Evolutionary conservation across 2,888 invertebrate species (phyloP).

Genomic region (Polyommatus icarus): DNA sequence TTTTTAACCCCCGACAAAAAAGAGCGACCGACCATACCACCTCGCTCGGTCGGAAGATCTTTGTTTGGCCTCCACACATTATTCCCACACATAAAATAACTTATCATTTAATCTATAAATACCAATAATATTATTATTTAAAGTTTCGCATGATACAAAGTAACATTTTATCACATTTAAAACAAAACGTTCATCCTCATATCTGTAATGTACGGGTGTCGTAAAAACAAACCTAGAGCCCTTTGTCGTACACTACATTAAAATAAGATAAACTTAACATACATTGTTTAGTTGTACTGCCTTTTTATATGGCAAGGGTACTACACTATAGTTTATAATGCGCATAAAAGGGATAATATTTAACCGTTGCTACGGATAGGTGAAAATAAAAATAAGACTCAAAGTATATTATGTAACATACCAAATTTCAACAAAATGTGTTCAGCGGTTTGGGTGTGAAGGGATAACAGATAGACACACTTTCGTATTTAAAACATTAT

Average conservation of each 20-base stretch:
- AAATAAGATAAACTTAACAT: constrained; percentile 1
- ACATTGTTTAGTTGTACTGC: background rate
- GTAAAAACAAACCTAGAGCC: background rate
- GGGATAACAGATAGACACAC: no score
- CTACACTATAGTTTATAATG: background rate
- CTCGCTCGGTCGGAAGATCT: no score
- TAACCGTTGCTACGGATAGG: background rate
- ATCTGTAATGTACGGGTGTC: background rate
- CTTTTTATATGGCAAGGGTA: background rate
- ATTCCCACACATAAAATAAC: no score
- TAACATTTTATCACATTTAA: constrained; percentile 5
- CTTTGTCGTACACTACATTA: constrained; percentile 17
- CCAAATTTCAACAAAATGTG: no score
- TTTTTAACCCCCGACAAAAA: no score
- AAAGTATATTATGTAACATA: no score
- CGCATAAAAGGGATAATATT: background rate
- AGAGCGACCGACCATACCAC: no score
- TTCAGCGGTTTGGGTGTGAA: no score
- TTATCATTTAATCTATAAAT: no score
- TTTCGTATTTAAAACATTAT: no score
- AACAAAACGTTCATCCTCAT: background rate
- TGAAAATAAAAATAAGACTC: background rate
- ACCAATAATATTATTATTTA: background rate
- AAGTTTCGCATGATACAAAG: background rate
- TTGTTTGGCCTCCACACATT: no score